Base-by-base conservation (phyloP, 2,888 invertebrate species). In the Sepiola atlantica region DNA sequence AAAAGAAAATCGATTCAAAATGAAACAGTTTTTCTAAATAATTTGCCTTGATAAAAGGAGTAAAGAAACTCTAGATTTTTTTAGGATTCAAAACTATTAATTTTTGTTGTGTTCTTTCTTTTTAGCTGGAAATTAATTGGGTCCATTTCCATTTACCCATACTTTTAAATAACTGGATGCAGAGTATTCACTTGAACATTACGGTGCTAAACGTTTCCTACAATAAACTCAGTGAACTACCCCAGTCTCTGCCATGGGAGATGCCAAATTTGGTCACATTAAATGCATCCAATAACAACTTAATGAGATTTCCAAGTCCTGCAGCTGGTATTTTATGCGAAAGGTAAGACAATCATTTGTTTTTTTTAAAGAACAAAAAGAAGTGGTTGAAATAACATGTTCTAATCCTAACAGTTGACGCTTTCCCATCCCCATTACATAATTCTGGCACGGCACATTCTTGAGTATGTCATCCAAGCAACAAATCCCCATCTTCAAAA, bases 191-290 rank as follows among this genome's bases (percentile, higher is more conserved):
- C 45, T 94, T 94, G 12, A 95, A 95, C 0, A 94, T 96, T 35
- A 95, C 95, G 3, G 95, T 95, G 20, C 93, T 96, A 14, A 95
- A 96, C 93, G 92, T 96, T 55, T 95, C 95, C 54, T 55, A 95
- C 35, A 96, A 96, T 94, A 95, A 94, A 28, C 94, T 96, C 8
- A 95, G 94, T 28, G 94, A 94, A 57, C 94, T 96, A 61, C 96
- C 96, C 14, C 28, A 54, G 54, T 95, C 95, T 92, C 93, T 96
- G 10, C 96, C 96, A 35, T 96, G 96, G 96, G 92, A 94, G 18
- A 95, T 96, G 57, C 95, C 96, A 90, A 95, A 95, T 61, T 94
- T 96, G 32, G 35, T 92, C 20, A n/a, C 90, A 2, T 94, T 96
- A 2, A 95, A 95, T 94, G 95, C 95, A 35, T 95, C 95, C 0